Evolutionary conservation across 2,888 invertebrate genomes (phyloP), one percentile per base, ranked within the genome.

Genomic region (Andrena haemorrhoa): DNA sequence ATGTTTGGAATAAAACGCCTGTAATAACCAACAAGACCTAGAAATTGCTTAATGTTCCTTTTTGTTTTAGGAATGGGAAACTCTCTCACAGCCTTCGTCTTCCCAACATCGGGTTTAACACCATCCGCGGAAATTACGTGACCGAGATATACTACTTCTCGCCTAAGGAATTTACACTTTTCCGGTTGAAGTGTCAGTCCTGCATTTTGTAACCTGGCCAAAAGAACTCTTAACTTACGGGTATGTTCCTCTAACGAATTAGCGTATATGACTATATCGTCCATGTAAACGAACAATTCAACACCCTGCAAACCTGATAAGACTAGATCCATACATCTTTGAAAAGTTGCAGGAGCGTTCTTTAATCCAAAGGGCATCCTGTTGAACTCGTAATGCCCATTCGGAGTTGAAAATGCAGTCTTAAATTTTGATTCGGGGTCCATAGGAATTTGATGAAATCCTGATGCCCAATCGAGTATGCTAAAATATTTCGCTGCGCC

Each of bases 301-400:
- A 29, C 35, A 0, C 69, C 41, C 2, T 33, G 10, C 6, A 69
- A 41, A 58, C 69, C 69, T 1, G 26, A 29, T 12, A 69, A 26
- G 7, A 35, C 29, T 47, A 23, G 6, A 16, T 69, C 58, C 20
- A 58, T 69, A 1, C 12, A 33, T 10, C 69, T 35, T 26, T 58
- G 69, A 7, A 63, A 72, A 2, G 63, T 63, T 4, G 66, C 51
- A 8, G 66, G 53, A 16, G 66, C 66, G 10, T 66, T 66, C 29
- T 66, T 66, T n/a, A n/a, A n/a, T n/a, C n/a, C 6, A 63, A 69
- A 58, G 1, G 69, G 69, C 69, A 69, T 56, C 10, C 56, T n/a
- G 16, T 33, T 26, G 23, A 69, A 58, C 26, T 69, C 69, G 26
- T 47, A 58, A 69, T 69, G 58, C 3, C 69, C 58, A 26, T 41